Evolutionary conservation across 2,113 vertebrate genomes (phyloP).

Genomic region (Entelurus aequoreus): DNA sequence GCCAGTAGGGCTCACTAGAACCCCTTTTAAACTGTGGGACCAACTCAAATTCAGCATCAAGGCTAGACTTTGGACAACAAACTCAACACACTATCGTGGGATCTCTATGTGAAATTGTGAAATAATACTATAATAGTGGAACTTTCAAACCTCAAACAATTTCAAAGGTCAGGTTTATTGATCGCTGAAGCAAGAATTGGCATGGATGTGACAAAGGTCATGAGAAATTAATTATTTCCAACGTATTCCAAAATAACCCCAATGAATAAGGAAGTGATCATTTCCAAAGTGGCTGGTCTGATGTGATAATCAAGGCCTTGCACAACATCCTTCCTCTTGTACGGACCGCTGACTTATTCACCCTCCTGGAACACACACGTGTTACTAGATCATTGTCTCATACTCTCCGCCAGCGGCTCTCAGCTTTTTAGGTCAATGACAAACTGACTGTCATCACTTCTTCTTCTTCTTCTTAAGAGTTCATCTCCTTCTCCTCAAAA

Average conservation of each 20-base stretch:
- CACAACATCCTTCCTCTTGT: slow-evolving; percentile 18
- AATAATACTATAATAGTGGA: no score
- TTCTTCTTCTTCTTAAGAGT: slow-evolving; percentile 6
- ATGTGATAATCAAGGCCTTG: neutral
- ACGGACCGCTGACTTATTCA: neutral
- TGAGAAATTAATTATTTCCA: neutral
- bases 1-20: no score
- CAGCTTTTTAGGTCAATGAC: slow-evolving; percentile 20
- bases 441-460: slow-evolving; percentile 30
- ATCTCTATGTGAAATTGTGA: no score
- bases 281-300: neutral
- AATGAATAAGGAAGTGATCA: neutral
- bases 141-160: no score
- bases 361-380: neutral
- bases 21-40: no score
- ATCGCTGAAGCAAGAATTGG: no score
- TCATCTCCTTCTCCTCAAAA: neutral
- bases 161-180: no score
- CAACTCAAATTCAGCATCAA: no score
- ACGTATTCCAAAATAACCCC: neutral
- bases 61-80: no score
- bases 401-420: neutral
- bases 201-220: no score
- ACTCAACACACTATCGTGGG: no score
- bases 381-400: neutral